Base-by-base conservation (phyloP, 2,113 vertebrate species). In the Clarias gariepinus region DNA sequence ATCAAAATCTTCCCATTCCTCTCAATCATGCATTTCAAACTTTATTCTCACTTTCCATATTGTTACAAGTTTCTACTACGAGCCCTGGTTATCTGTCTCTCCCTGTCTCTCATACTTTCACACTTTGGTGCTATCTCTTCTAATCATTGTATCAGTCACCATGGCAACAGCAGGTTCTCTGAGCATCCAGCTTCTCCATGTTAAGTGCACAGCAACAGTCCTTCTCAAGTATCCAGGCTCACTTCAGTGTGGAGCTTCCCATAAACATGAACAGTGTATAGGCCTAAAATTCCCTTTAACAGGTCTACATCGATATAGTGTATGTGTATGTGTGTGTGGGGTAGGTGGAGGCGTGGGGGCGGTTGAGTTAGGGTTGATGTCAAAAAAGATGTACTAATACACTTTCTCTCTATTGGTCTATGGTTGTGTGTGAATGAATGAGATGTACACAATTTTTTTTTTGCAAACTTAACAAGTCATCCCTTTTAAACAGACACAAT, bases 91-190 rank as follows among this genome's bases (percentile, higher is more conserved):
- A 21, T 30, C 60, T 53, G 0, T 86, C 47, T 71, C 41, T 81
- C 76, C 63, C 55, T 71, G 30, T 60, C 66, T 73, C 28, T 63
- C 61, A 61, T 81, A 80, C 71, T 23, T 63, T 80, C 28, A 81
- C 21, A 47, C 74, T 82, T 57, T 36, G 55, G 63, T 66, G 19
- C 81, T 36, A 19, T 89, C 74, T 79, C 76, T 87, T 64, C 30
- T 85, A 36, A 82, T 85, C 68, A 73, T 69, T 55, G 85, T 85
- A 86, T 88, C 71, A 87, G 80, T 90, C 80, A 84, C 89, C 87
- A 90, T 87, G 66, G 86, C 64, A 86, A 90, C 89, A 41, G 80
- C 76, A 82, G 84, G 74, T 64, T 83, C 71, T 47, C 64, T 64
- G 30, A 84, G 68, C 77, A 61, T 73, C 23, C 47, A 77, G 28